phyloP scores from a whole-genome alignment of 2,797 vertebrate genomes.

The Hemitrygon akajei region DNA sequence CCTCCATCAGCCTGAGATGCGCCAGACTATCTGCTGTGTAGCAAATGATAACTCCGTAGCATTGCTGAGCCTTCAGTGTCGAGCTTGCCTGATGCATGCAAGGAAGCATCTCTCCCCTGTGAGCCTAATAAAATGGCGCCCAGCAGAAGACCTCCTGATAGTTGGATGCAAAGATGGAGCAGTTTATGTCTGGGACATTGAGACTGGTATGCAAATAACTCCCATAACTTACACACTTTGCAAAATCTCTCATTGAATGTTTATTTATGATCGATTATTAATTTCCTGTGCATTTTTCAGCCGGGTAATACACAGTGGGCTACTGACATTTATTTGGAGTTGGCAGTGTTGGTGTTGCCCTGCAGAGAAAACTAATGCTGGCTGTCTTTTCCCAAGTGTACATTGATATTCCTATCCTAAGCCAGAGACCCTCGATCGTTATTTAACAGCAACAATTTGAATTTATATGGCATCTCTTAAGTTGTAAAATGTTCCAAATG shows the following conservation, averaged over 20 bases:
- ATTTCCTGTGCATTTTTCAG: background rate
- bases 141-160: slow-evolving; percentile 57
- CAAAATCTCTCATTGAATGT: background rate
- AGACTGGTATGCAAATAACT: slow-evolving; percentile 56
- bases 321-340: background rate
- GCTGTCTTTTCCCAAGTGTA: background rate
- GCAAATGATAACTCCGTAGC: slow-evolving; percentile 60
- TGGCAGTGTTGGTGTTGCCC: no score
- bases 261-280: background rate
- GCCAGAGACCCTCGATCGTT: background rate
- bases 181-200: slow-evolving; percentile 65
- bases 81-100: slow-evolving; percentile 54
- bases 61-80: slow-evolving; percentile 58
- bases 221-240: background rate
- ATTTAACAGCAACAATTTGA: background rate
- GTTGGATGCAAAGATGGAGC: slow-evolving; percentile 63
- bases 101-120: slow-evolving; percentile 66
- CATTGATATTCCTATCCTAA: background rate
- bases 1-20: slow-evolving; percentile 49
- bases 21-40: slow-evolving; percentile 57
- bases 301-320: background rate
- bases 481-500: background rate
- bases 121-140: slow-evolving; percentile 57
- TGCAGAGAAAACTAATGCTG: background rate
- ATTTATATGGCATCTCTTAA: background rate